These are phyloP conservation scores for Microtus obscurus DNA, from an alignment of 2,797 vertebrate genomes.

Conservation along the genomic window DNA sequence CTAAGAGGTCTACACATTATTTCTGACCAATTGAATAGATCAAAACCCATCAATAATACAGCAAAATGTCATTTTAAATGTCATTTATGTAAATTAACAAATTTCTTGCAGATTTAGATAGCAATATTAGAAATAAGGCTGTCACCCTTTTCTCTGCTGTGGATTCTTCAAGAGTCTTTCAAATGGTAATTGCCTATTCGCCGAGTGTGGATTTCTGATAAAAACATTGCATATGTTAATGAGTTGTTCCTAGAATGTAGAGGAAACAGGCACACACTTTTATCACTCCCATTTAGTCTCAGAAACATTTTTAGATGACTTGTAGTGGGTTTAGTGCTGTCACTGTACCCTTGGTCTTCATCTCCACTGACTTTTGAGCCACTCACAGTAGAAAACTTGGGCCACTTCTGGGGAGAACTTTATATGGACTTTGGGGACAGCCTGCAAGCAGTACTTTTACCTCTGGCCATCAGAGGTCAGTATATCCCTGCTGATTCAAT, in stretches of 20 bases:
- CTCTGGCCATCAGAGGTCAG: constrained; percentile 85
- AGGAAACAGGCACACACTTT: background rate
- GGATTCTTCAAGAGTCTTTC: constrained; percentile 23
- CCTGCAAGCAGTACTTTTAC: constrained; percentile 65
- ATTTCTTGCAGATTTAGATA: constrained; percentile 28
- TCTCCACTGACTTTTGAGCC: background rate
- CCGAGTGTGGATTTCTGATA: constrained; percentile 14
- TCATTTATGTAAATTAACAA: constrained; percentile 44
- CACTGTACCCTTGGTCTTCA: background rate
- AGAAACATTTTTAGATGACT: constrained; percentile 40
- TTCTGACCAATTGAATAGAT: background rate
- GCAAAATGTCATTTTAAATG: constrained; percentile 39
- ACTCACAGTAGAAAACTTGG: background rate
- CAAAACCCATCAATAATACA: background rate
- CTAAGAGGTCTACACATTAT: background rate
- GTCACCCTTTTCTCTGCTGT: constrained; percentile 8
- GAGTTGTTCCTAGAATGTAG: background rate
- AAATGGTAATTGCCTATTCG: constrained; percentile 32
- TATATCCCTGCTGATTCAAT: constrained; percentile 76
- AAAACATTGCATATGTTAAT: constrained; percentile 10
- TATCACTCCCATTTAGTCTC: background rate
- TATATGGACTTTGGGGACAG: too few species aligned
- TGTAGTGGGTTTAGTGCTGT: background rate
- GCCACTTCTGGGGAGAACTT: background rate
- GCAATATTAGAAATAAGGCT: constrained; percentile 2